These are phyloP conservation scores for Parotocinclus haroldoi DNA, from an alignment of 2,797 vertebrate genomes.

Conservation along the genomic window DNA sequence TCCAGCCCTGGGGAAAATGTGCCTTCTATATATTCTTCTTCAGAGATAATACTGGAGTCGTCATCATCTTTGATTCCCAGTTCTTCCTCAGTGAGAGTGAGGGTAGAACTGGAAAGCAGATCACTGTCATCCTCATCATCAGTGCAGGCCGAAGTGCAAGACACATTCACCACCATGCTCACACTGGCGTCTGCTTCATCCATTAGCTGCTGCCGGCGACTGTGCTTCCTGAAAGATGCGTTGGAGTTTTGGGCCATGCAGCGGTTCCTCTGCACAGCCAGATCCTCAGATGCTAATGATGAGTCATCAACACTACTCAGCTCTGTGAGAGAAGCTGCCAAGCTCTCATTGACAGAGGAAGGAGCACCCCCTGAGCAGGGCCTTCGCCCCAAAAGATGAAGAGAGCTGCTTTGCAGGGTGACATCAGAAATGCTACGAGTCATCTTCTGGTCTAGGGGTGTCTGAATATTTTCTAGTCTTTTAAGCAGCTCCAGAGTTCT, in stretches of 20 bases:
- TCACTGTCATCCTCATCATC: conserved; percentile 96
- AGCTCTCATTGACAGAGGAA: conserved; percentile 84
- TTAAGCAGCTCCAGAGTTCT: conserved; percentile 93
- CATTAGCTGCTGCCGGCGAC: conserved; percentile 52
- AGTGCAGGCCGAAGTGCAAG: conserved; percentile 91
- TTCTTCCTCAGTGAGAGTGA: conserved; percentile 95
- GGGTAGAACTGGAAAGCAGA: conserved; percentile 93
- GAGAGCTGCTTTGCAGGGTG: conserved; percentile 80
- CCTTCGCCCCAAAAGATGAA: conserved; percentile 69
- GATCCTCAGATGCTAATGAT: conserved; percentile 88
- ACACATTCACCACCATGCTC: conserved; percentile 97
- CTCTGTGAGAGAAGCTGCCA: conserved; percentile 86
- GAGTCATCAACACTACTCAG: conserved; percentile 90
- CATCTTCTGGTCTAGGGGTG: conserved; percentile 82
- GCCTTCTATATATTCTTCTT: conserved; percentile 87
- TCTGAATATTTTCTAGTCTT: conserved; percentile 93
- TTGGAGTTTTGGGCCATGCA: conserved; percentile 75
- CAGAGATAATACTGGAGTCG: conserved; percentile 80
- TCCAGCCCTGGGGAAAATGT: conserved; percentile 83
- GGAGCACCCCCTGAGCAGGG: conserved; percentile 61
- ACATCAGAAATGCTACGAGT: conserved; percentile 91
- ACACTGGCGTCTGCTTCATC: conserved; percentile 89
- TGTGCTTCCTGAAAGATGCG: conserved; percentile 76
- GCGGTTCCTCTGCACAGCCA: conserved; percentile 76
- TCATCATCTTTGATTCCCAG: conserved; percentile 84